Evolutionary conservation across 2,888 invertebrate species (phyloP), one percentile per base, ranked within the genome.

Genomic region (Platycheirus albimanus): DNA sequence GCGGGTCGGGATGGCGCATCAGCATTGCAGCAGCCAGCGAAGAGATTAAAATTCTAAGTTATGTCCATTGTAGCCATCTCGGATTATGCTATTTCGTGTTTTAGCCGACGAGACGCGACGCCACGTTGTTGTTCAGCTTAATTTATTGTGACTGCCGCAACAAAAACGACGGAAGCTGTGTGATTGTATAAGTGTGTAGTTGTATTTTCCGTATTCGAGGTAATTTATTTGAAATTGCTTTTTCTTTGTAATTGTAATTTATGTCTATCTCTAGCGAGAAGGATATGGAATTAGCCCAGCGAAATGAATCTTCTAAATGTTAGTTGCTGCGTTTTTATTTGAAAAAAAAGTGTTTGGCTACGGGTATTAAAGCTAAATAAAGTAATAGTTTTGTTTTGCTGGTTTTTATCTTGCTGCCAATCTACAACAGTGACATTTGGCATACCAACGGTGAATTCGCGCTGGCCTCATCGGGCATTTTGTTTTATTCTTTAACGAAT

Each of bases 31-130:
- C n/a, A n/a, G n/a, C n/a, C n/a, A n/a, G 67, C 45, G 49, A 45
- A 77, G 72, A 78, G 83, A 78, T 78, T 78, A 83, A 78, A 78
- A 83, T 74, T 83, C 78, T 78, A 78, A 78, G 83, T 78, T 77
- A 83, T 83, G 72, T 71, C 69, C 67, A 67, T 54, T 63, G 19
- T 63, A 61, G 72, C 63, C 66, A 72, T 83, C 56, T 83, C 78
- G 63, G 71, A 63, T 66, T 54, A 66, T 83, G 72, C 72, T 64
- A 72, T 58, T 78, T 47, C 61, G 63, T 38, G 63, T 61, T 75
- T 41, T 61, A 17, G 43, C 41, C 61, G 17, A 58, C 15, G 28
- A 8, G 11, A 10, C 10, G 4, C 58, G 15, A 58, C 28, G 28
- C 58, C 45, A 61, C 61, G 45, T 51, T 64, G 74, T 69, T 64